Percentiles rank a stretch among this genome's conserved stretches.
Conservation (phyloP, 2,113 vertebrate genomes). For the Dipodomys ordii region DNA sequence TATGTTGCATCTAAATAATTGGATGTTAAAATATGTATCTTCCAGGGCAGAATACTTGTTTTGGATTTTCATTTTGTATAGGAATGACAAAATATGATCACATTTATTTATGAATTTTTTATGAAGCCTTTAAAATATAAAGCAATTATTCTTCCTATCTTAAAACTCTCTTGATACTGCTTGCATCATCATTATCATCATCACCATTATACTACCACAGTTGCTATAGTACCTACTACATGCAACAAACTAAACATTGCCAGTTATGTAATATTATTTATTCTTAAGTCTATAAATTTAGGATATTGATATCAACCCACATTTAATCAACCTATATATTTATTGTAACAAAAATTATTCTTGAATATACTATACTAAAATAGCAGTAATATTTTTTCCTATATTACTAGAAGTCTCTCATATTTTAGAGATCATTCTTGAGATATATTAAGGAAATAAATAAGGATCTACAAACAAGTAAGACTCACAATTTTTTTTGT, state of each 20-base stretch:
- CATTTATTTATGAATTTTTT: constrained; percentile 44
- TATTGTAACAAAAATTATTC: not conserved
- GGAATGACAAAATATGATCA: not conserved
- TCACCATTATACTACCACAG: not conserved
- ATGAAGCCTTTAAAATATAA: constrained; percentile 4
- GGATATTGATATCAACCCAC: constrained; percentile 3
- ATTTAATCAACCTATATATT: not conserved
- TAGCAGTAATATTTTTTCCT: not conserved
- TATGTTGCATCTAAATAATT: constrained; percentile 76
- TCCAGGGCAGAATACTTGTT: constrained; percentile 48
- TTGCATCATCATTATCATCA: not conserved
- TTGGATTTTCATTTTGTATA: constrained; percentile 15
- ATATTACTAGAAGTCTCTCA: not conserved
- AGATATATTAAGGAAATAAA: not conserved
- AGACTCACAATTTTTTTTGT: not conserved
- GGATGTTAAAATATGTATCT: constrained; percentile 77
- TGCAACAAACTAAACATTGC: not conserved
- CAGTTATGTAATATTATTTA: not conserved
- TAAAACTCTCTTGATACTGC: not conserved
- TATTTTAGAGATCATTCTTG: constrained; percentile 10
- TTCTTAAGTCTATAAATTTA: constrained; percentile 36
- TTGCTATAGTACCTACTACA: not conserved
- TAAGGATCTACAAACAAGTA: constrained; percentile 3
- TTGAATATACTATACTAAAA: not conserved
- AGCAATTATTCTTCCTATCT: not conserved